A percentile compares a stretch with the other conserved stretches of the same genome.
Evolutionary conservation across 1,140 invertebrate genomes (phyloP).

Genomic region (Neocloeon triangulifer): DNA sequence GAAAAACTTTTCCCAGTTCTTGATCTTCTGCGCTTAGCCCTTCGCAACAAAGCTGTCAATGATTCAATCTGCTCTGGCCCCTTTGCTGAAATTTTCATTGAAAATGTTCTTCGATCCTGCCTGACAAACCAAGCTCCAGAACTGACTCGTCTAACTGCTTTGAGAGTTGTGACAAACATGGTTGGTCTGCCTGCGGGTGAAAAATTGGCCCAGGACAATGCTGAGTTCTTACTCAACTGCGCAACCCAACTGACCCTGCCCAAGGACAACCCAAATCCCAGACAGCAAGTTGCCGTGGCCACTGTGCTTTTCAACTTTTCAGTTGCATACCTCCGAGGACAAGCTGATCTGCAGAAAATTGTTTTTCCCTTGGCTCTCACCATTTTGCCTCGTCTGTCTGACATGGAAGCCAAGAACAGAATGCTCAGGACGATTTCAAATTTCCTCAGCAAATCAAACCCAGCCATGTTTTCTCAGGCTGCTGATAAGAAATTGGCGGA

Average conservation of each 20-base stretch:
- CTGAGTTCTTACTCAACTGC: constrained; percentile 20
- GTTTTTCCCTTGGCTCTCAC: no score
- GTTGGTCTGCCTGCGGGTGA: constrained; percentile 38
- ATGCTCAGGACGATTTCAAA: no score
- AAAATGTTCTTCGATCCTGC: constrained; percentile 10
- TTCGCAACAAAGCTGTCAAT: constrained; percentile 38
- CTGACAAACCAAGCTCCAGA: constrained; percentile 14
- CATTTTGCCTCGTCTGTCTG: no score
- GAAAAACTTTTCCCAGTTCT: constrained; percentile 67
- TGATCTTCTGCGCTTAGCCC: constrained; percentile 56
- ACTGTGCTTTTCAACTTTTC: constrained; percentile 61
- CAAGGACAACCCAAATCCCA: no score
- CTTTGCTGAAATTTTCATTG: constrained; percentile 10
- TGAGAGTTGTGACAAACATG: constrained; percentile 55
- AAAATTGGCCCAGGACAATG: constrained; percentile 23
- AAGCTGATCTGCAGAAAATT: constrained; percentile 19
- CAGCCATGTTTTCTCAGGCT: no score
- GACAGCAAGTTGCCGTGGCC: constrained; percentile 53
- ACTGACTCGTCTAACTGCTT: constrained; percentile 48
- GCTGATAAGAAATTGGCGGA: no score
- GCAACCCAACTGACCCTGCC: no score
- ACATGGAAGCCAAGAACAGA: no score
- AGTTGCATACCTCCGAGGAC: constrained; percentile 25
- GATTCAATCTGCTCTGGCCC: constrained; percentile 24
- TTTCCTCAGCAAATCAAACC: no score